These are phyloP conservation scores for Scaptomyza parva DNA, from an alignment of 2,888 invertebrate species.

Conservation along the genomic window DNA sequence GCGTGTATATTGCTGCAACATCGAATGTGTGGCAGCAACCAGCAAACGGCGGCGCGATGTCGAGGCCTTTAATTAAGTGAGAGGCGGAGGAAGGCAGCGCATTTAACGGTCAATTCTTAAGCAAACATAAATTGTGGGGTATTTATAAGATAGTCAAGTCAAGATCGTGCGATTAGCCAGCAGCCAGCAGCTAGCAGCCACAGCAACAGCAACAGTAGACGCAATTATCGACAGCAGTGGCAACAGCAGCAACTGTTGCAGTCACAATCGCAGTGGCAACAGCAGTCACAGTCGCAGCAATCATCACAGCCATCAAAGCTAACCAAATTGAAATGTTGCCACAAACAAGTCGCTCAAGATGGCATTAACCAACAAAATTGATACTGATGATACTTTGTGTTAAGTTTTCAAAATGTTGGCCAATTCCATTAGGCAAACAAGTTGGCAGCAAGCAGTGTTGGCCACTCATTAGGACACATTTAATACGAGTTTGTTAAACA, in stretches of 20 bases:
- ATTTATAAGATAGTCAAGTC: slow-evolving; percentile 73
- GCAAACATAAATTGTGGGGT: slow-evolving; percentile 74
- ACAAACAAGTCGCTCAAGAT: slow-evolving; percentile 40
- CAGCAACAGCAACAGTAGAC: slow-evolving; percentile 29
- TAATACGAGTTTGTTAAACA: slow-evolving; percentile 38
- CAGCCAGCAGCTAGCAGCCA: no score
- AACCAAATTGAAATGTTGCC: slow-evolving; percentile 70
- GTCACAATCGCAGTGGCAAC: slow-evolving; percentile 5
- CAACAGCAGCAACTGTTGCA: slow-evolving; percentile 8
- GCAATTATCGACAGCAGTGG: slow-evolving; percentile 47
- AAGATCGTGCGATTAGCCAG: slow-evolving; percentile 68
- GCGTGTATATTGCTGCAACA: slow-evolving; percentile 61
- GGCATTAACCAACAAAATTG: slow-evolving; percentile 13
- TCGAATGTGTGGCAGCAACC: slow-evolving; percentile 39
- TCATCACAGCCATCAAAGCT: slow-evolving; percentile 49
- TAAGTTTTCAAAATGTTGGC: slow-evolving; percentile 15
- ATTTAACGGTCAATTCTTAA: slow-evolving; percentile 70
- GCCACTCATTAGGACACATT: slow-evolving; percentile 50
- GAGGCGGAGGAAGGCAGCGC: slow-evolving; percentile 44
- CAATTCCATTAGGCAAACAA: slow-evolving; percentile 31
- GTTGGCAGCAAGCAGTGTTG: slow-evolving; percentile 18
- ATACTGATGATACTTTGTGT: slow-evolving; percentile 31
- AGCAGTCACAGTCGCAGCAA: slow-evolving; percentile 30
- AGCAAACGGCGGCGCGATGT: slow-evolving; percentile 26
- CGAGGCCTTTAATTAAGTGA: slow-evolving; percentile 38